phyloP scores from a whole-genome alignment of 2,113 vertebrate genomes.

The Sarotherodon lohbergeri region DNA sequence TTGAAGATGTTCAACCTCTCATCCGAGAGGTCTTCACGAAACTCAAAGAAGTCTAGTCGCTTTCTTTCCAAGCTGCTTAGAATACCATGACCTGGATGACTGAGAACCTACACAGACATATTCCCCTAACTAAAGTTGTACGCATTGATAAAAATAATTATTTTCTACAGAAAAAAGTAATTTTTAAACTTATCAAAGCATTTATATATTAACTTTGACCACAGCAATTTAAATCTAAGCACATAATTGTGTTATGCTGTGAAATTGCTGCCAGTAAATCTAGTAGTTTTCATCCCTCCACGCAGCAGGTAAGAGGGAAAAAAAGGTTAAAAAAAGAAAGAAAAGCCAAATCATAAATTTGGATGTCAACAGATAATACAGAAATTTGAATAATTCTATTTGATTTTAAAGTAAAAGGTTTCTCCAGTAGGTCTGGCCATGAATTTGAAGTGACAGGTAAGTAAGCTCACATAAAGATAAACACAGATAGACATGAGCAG shows the following conservation, averaged over 20 bases:
- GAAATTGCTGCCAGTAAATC: not conserved
- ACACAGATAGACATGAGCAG: not conserved
- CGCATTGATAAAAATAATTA: not conserved
- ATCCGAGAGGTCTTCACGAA: not conserved
- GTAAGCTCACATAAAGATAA: not conserved
- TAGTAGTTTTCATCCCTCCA: not conserved
- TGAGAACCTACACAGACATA: not conserved
- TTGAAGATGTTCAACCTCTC: not conserved
- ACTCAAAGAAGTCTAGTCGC: not conserved
- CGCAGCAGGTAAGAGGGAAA: not conserved
- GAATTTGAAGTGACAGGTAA: not conserved
- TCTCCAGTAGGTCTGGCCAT: not conserved
- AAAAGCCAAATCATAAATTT: not conserved
- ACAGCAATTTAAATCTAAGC: not conserved
- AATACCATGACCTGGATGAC: not conserved
- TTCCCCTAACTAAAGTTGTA: not conserved
- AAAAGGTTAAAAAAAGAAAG: not conserved
- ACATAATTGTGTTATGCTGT: not conserved
- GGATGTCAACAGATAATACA: not conserved
- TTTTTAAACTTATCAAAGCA: no score
- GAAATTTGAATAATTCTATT: constrained; percentile 4
- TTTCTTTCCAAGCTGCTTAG: not conserved
- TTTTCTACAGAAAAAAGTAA: not conserved
- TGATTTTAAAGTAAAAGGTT: not conserved
- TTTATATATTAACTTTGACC: not conserved